Evolutionary conservation across 2,797 vertebrate genomes (phyloP), one percentile per base, ranked within the genome.

Genomic region (Cynodonichthys magdalenae): DNA sequence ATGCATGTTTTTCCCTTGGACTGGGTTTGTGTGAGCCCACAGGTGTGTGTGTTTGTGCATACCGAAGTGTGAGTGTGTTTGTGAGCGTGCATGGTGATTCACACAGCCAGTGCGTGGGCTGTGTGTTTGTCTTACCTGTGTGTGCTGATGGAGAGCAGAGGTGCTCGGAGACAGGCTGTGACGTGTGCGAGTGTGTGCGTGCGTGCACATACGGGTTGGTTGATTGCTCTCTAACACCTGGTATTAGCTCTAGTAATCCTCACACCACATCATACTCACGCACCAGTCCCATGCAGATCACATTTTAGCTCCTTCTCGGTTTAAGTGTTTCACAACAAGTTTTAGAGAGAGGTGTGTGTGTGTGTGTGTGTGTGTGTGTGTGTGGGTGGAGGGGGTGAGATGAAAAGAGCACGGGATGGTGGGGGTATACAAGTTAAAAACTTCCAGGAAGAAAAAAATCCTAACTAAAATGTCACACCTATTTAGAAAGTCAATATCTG

Each of bases 201-300:
- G 55, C 66, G 52, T 66, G 69, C 57, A 60, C 66, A 67, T 75
- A 54, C 79, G 58, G 69, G 75, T 67, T 71, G 81, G 66, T 73
- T 86, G 89, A 85, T 85, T 88, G 87, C 88, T 86, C 81, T 81
- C 80, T 85, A 92, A 92, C 90, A 91, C 85, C 88, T 90, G 88
- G 87, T 89, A 92, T 92, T 91, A 92, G 86, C 73, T 52, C 24
- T 71, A 77, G 87, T 91, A 91, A 92, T 91, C 90, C 90, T 80
- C 66, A 62, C 80, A 86, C 80, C 81, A 85, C 80, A 89, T 86
- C 84, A 72, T 86, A 84, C 90, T 90, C 88, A 90, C 87, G 85
- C 88, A 92, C 86, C 66, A 77, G 74, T 82, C 70, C 75, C 75
- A 79, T 79, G 77, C 69, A 85, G 77, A 84, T 86, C 84, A 61